These are phyloP conservation scores for Zosterops japonicus DNA, from an alignment of 2,113 vertebrate genomes.

Conservation along the genomic window DNA sequence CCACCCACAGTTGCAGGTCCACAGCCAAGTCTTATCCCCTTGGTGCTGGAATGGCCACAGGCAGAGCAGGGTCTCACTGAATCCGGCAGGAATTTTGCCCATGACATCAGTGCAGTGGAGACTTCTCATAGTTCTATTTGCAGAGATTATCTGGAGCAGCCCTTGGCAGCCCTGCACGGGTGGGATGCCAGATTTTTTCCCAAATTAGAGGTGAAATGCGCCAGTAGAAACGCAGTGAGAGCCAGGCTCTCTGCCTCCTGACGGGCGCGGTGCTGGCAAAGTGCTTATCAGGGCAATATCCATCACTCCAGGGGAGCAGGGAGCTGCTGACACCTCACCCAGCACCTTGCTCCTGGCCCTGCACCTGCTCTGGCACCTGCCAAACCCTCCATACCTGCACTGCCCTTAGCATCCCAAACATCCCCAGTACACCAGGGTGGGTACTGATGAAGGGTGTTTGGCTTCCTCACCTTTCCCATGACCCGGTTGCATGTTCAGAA, in stretches of 20 bases:
- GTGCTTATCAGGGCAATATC: neutral
- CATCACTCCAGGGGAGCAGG: neutral
- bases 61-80: accelerated
- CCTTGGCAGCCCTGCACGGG: neutral
- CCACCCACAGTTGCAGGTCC: neutral
- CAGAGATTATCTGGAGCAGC: constrained; percentile 42
- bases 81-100: neutral
- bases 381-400: neutral
- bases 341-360: accelerated
- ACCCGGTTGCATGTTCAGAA: neutral
- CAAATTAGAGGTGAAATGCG: constrained; percentile 40
- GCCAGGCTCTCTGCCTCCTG: neutral
- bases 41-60: neutral
- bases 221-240: neutral
- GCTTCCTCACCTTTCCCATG: neutral
- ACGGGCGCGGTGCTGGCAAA: neutral
- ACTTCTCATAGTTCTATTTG: neutral
- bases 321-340: neutral
- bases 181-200: constrained; percentile 33
- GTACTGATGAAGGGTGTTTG: neutral
- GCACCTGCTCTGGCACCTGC: neutral
- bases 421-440: neutral
- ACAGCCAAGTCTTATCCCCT: neutral
- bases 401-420: neutral
- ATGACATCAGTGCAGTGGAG: constrained; percentile 6